These are phyloP conservation scores for Drosophila neotestacea DNA, from an alignment of 2,888 invertebrate species.

Conservation along the genomic window DNA sequence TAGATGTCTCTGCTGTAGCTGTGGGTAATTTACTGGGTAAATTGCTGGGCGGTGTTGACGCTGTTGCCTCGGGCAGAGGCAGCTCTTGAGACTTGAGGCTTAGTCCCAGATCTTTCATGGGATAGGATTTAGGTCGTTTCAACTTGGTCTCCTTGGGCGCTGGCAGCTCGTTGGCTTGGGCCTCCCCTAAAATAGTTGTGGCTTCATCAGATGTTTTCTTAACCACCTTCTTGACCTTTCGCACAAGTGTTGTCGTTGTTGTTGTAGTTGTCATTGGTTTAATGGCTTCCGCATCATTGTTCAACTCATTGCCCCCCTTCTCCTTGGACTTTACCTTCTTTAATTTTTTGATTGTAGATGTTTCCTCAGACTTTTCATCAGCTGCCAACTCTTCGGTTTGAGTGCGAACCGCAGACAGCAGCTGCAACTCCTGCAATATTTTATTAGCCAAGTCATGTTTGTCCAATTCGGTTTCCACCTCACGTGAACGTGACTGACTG, in stretches of 20 bases:
- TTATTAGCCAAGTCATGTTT: constrained; percentile 83
- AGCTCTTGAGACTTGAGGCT: constrained; percentile 52
- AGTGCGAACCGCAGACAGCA: constrained; percentile 79
- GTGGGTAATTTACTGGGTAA: constrained; percentile 56
- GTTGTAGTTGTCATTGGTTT: constrained; percentile 36
- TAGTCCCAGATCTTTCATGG: constrained; percentile 84
- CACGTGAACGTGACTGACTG: constrained; percentile 74
- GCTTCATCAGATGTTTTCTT: constrained; percentile 73
- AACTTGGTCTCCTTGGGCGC: constrained; percentile 85
- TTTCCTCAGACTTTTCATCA: constrained; percentile 45
- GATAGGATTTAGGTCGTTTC: constrained; percentile 87
- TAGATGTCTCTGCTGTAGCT: constrained; percentile 19
- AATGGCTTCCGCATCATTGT: constrained; percentile 38
- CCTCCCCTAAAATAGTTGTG: constrained; percentile 14
- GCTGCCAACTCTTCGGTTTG: constrained; percentile 63
- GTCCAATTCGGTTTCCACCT: constrained; percentile 66
- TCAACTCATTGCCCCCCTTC: constrained; percentile 49
- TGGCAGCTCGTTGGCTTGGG: constrained; percentile 56
- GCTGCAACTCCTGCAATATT: constrained; percentile 83
- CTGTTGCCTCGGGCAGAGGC: constrained; percentile 21
- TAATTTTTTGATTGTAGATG: constrained; percentile 72
- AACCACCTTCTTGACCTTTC: constrained; percentile 81
- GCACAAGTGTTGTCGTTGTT: constrained; percentile 60
- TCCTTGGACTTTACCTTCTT: constrained; percentile 81
- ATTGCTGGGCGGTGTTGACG: constrained; percentile 43